Conservation (phyloP, 1,140 invertebrate genomes). For the Sitodiplosis mosellana region DNA sequence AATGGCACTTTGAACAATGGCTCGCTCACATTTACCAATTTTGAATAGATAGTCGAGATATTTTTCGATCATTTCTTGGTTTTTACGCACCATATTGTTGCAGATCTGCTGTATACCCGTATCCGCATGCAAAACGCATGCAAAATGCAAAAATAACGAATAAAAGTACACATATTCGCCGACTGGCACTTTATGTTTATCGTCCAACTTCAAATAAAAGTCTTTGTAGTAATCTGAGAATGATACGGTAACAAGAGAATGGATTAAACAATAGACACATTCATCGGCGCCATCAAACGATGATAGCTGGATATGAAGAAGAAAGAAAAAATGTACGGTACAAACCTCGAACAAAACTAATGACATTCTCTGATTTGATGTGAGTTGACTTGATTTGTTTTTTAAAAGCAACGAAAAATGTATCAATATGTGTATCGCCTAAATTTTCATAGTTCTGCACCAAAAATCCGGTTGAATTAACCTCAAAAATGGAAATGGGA, state of each 20-base stretch:
- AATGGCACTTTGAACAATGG: conserved; percentile 9
- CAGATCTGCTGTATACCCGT: conserved; percentile 15
- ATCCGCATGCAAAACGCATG: conserved; percentile 14
- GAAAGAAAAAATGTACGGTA: not conserved
- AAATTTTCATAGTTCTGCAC: conserved; percentile 8
- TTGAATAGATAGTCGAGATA: conserved; percentile 13
- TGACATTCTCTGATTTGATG: not conserved
- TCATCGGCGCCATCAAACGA: no score
- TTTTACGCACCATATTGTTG: conserved; percentile 8
- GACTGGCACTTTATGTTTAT: conserved; percentile 4
- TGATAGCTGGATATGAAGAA: no score
- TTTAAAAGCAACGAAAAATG: conserved; percentile 11
- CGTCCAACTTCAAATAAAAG: conserved; percentile 8
- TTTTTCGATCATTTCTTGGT: conserved; percentile 11
- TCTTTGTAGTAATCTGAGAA: conserved; percentile 14
- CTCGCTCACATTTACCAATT: conserved; percentile 5
- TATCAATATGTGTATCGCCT: conserved; percentile 15
- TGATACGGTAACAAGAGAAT: not conserved
- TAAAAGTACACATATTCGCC: conserved; percentile 16
- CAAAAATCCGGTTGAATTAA: conserved; percentile 10
- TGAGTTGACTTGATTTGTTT: conserved; percentile 4
- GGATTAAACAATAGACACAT: not conserved
- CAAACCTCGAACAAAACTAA: conserved; percentile 6
- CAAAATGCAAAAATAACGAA: conserved; percentile 16
- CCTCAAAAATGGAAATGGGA: no score